Evolutionary conservation across 2,888 invertebrate species (phyloP), one percentile per base, ranked within the genome.

Genomic region (Cephus runcator): DNA sequence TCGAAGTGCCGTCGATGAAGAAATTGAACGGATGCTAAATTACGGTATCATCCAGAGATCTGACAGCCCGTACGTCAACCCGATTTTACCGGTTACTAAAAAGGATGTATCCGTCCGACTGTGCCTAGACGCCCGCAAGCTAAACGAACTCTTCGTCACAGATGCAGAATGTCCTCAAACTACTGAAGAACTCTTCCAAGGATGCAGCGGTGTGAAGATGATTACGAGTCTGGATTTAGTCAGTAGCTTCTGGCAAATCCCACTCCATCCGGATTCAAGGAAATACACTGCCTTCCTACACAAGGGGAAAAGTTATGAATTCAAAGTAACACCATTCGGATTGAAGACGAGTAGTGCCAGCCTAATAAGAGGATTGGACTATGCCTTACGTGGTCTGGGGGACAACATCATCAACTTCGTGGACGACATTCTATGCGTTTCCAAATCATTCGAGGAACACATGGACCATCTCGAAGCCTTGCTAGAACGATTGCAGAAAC

Each of bases 161-260:
- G 69, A 76, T 30, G 30, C 34, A 1, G 69, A 76, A 36, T 76
- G 69, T 3, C 69, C 69, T 3, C 69, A 69, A 69, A 30, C 11
- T 0, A 76, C 34, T 30, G 71, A 33, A 30, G 68, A 33, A 23
- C 69, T 76, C 34, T 35, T 76, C 30, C 76, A 76, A 23, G 36
- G 33, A 34, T 76, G 76, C 35, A 36, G 36, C 4, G 33, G 34
- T 11, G 34, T 36, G 12, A 15, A 30, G 4, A 31, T 31, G 31
- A 31, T 31, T 1, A 31, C 31, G 31, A 31, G 31, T 31, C 1
- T 31, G 31, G 31, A 12, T 76, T 69, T 76, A 12, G 30, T 30
- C 23, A 76, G 34, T n/a, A 76, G 76, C 30, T 76, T 76, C 30
- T 76, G 40, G 76, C 76, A 76, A 34, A 76, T 76, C 23, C 76